Base-by-base conservation (phyloP, 2,113 vertebrate species). In the Verasper variegatus region DNA sequence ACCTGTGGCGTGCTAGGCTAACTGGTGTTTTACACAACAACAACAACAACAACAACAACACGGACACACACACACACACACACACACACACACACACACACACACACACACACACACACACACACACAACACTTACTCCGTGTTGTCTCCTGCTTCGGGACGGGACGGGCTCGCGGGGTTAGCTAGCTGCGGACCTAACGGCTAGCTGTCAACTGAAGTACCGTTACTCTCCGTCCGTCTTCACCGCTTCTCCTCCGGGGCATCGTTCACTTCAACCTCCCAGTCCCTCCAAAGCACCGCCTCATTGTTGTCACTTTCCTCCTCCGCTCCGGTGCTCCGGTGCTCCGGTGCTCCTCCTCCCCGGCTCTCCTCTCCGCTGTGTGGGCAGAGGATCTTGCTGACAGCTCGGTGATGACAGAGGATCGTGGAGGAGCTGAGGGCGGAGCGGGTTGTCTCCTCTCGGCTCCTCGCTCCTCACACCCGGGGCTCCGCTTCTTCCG, bases 361-460 rank as follows among this genome's bases (percentile, higher is more conserved):
- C 37, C 40, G 40, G 40, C 10, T 42, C 40, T 42, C 40, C 40
- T 42, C 40, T 11, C 10, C 40, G 12, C 40, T 42, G 40, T 42
- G 40, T 42, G 40, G 40, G 10, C 37, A 40, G 37, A 40, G 37
- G 37, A 12, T 10, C 20, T 0, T 0, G 15, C 61, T 15, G 0
- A 11, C 2, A 23, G 9, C 11, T 56, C n/a, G 1, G 11, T 6
- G 20, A 0, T 58, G 57, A 15, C 14, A 18, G 26, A 18, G 26
- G 40, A 2, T n/a, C 12, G 2, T 49, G 67, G 6, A 37, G 52
- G 0, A 9, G n/a, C 4, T 61, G 45, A 61, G 61, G 86, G 82
- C 61, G 82, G 86, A 78, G 80, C 70, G 40, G 45, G 51, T 49
- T 45, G 57, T 45, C 26, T 40, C 20, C 8, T 11, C 20, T 4